Conservation (phyloP, 2,888 invertebrate species). For the Mamestra brassicae region DNA sequence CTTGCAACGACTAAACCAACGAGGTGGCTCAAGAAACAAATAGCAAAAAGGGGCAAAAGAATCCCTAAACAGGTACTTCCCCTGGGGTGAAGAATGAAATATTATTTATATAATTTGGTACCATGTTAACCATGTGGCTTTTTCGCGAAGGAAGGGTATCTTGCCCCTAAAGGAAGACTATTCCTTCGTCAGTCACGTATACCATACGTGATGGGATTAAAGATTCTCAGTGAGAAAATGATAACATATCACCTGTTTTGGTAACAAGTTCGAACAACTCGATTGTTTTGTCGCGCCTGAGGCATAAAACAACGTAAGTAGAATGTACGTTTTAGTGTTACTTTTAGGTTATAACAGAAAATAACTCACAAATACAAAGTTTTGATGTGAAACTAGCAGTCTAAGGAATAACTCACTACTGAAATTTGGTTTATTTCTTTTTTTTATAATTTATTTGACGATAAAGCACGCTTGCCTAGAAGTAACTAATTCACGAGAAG, state of each 20-base stretch:
- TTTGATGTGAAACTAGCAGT: too few species aligned
- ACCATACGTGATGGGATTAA: constrained; percentile 61
- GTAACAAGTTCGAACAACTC: constrained; percentile 5
- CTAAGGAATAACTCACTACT: too few species aligned
- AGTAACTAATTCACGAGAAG: too few species aligned
- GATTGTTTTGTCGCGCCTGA: constrained; percentile 2
- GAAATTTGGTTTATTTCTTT: too few species aligned
- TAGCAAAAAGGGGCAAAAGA: constrained; percentile 1
- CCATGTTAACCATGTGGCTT: constrained; percentile 57
- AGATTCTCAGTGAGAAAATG: constrained; percentile 53
- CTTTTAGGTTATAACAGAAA: not conserved
- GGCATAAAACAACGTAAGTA: not conserved
- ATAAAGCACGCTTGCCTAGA: too few species aligned
- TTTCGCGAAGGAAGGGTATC: constrained; percentile 32
- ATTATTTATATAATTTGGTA: constrained; percentile 64
- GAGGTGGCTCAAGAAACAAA: not conserved
- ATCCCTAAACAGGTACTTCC: constrained; percentile 24
- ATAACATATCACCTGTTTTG: constrained; percentile 46
- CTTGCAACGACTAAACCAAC: not conserved
- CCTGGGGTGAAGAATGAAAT: constrained; percentile 59
- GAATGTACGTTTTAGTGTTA: not conserved
- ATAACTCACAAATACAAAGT: not conserved
- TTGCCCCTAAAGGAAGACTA: constrained; percentile 44
- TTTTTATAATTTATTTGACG: too few species aligned
- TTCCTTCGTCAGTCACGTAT: constrained; percentile 58